Percentiles rank a stretch among this genome's conserved stretches.
Evolutionary conservation across 53 echinoderm and acorn worm genomes (phyloP).

Genomic region (Apostichopus leukothele): DNA sequence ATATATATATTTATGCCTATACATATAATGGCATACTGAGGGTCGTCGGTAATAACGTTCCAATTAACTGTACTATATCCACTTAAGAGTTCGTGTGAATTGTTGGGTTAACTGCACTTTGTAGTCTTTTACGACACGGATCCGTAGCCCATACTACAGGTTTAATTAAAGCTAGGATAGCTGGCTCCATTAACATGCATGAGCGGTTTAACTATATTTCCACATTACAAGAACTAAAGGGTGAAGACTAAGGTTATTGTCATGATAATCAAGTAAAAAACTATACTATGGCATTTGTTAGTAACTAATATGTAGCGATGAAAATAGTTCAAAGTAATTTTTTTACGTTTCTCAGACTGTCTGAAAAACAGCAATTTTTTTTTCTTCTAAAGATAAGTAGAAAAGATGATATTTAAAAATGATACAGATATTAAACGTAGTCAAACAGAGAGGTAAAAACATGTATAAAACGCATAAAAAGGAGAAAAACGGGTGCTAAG

Average conservation of each 20-base stretch:
- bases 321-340: too few relatives aligned
- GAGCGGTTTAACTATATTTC: conserved; percentile 39
- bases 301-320: too few relatives aligned
- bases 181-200: conserved; percentile 40
- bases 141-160: conserved; percentile 28
- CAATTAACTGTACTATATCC: conserved; percentile 20
- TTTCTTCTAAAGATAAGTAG: too few relatives aligned
- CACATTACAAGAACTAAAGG: conserved; percentile 33
- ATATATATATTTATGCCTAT: not conserved
- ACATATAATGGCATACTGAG: not conserved
- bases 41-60: conserved; percentile 1
- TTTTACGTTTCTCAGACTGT: too few relatives aligned
- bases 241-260: conserved; percentile 30
- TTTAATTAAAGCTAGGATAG: conserved; percentile 38
- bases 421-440: too few relatives aligned
- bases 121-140: conserved; percentile 6
- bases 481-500: too few relatives aligned
- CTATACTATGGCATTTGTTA: too few relatives aligned
- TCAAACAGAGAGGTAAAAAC: too few relatives aligned
- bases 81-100: conserved; percentile 25
- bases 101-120: conserved; percentile 32
- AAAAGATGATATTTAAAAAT: too few relatives aligned
- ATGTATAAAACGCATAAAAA: too few relatives aligned
- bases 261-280: not conserved
- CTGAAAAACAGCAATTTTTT: too few relatives aligned